Evolutionary conservation across 2,888 invertebrate genomes (phyloP).

Genomic region (Caenorhabditis sp.): DNA sequence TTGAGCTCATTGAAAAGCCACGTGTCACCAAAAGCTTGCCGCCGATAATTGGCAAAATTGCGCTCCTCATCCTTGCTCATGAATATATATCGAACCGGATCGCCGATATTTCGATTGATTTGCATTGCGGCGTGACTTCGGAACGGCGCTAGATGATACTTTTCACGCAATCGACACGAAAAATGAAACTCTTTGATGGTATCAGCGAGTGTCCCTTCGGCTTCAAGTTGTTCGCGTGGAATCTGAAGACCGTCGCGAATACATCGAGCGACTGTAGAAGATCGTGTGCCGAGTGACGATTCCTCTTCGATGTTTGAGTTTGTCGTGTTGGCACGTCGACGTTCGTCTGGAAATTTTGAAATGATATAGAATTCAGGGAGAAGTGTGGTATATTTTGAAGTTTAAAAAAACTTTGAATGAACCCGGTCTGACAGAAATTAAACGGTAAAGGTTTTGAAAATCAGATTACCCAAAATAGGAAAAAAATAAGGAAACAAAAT

Average conservation of each 20-base stretch:
- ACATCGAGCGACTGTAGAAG: constrained; percentile 42
- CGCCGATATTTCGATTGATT: constrained; percentile 46
- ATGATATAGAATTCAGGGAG: too few species aligned
- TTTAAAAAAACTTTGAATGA: neutral
- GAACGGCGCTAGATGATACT: constrained; percentile 41
- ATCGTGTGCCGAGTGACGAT: constrained; percentile 11
- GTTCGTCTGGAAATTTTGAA: constrained; percentile 5
- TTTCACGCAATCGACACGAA: constrained; percentile 40
- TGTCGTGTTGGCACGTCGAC: constrained; percentile 28
- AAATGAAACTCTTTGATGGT: constrained; percentile 48
- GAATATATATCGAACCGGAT: constrained; percentile 46
- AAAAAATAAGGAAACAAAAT: too few species aligned
- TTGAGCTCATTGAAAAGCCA: constrained; percentile 39
- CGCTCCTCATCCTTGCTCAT: constrained; percentile 46
- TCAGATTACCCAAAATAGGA: too few species aligned
- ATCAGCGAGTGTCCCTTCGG: constrained; percentile 40
- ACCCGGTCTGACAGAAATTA: too few species aligned
- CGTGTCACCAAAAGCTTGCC: constrained; percentile 27
- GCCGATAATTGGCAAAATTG: constrained; percentile 37
- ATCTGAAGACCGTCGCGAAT: constrained; percentile 41
- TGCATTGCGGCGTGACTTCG: constrained; percentile 31
- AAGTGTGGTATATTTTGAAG: neutral
- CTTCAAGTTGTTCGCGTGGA: constrained; percentile 31
- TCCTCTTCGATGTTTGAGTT: constrained; percentile 35
- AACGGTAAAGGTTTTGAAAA: too few species aligned